Percentiles rank a stretch among this genome's conserved stretches.
These are phyloP conservation scores for Ammodytes dubius DNA, from an alignment of 2,113 vertebrate genomes.

Conservation along the genomic window DNA sequence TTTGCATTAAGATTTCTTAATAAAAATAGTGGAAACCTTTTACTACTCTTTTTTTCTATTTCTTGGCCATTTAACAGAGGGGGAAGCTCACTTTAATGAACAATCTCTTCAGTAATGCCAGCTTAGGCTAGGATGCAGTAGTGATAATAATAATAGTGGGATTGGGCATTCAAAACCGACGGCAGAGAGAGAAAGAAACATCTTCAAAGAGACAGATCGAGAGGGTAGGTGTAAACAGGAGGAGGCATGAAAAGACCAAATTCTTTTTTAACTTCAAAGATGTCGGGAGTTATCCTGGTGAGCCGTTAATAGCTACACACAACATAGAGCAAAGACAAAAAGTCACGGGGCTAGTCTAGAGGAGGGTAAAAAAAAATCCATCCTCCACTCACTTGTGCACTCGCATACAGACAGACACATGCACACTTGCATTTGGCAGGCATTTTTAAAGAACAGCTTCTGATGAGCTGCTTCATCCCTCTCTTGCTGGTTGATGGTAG, in stretches of 20 bases:
- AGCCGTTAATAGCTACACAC: slow-evolving; percentile 28
- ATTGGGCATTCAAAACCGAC: slow-evolving; percentile 22
- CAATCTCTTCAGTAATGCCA: slow-evolving; percentile 2
- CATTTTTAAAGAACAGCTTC: slow-evolving; percentile 33
- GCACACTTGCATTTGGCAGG: slow-evolving; percentile 43
- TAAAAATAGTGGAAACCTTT: slow-evolving; percentile 11
- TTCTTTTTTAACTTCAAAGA: slow-evolving; percentile 28
- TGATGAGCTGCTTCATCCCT: slow-evolving; percentile 38
- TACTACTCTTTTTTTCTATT: slow-evolving; percentile 12
- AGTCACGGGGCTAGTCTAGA: slow-evolving; percentile 34
- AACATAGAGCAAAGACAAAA: slow-evolving; percentile 40
- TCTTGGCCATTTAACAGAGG: slow-evolving; percentile 13
- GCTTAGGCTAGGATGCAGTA: slow-evolving; percentile 17
- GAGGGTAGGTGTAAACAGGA: slow-evolving; percentile 53
- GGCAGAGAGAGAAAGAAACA: slow-evolving; percentile 30
- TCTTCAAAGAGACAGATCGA: slow-evolving; percentile 43
- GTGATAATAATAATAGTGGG: slow-evolving; percentile 42
- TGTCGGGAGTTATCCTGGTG: slow-evolving; percentile 38
- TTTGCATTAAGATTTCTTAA: slow-evolving; percentile 23
- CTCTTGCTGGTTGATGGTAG: background rate
- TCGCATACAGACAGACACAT: slow-evolving; percentile 21
- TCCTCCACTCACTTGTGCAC: slow-evolving; percentile 29
- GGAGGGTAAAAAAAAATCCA: background rate
- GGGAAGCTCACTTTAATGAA: slow-evolving; percentile 14
- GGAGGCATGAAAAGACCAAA: slow-evolving; percentile 32